Evolutionary conservation across 1,140 invertebrate genomes (phyloP).

Genomic region (Agrypnia vestita): DNA sequence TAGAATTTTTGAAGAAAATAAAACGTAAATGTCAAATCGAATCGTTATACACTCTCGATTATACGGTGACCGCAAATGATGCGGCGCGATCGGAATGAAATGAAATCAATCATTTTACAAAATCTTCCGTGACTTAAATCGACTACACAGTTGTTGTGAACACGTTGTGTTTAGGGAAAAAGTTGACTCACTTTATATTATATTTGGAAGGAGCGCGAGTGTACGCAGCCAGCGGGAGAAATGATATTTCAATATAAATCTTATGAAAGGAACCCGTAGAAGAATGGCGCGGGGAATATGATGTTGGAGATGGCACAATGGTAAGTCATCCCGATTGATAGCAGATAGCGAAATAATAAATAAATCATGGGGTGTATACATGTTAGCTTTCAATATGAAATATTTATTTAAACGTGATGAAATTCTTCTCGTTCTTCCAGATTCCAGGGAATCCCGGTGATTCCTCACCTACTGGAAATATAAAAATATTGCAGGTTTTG

Average conservation of each 20-base stretch:
- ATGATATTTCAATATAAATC: constrained; percentile 36
- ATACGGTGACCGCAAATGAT: too few species aligned
- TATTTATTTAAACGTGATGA: constrained; percentile 34
- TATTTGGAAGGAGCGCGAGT: background rate
- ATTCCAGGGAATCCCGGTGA: background rate
- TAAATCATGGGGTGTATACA: constrained; percentile 33
- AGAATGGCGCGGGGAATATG: constrained; percentile 18
- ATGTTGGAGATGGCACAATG: background rate
- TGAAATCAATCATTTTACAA: too few species aligned
- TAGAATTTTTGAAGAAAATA: too few species aligned
- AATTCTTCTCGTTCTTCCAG: background rate
- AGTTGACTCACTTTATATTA: too few species aligned
- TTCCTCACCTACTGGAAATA: too few species aligned
- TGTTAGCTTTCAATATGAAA: constrained; percentile 24
- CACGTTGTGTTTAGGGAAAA: too few species aligned
- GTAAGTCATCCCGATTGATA: constrained; percentile 40
- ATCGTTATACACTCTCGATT: too few species aligned
- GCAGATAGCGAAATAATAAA: constrained; percentile 33
- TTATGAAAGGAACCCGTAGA: background rate
- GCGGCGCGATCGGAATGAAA: too few species aligned
- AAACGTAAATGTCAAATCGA: too few species aligned
- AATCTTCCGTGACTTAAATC: too few species aligned
- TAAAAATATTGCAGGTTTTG: too few species aligned
- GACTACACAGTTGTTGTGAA: too few species aligned
- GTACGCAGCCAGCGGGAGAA: background rate